phyloP scores from a whole-genome alignment of 2,797 vertebrate species.

The Chelon labrosus region DNA sequence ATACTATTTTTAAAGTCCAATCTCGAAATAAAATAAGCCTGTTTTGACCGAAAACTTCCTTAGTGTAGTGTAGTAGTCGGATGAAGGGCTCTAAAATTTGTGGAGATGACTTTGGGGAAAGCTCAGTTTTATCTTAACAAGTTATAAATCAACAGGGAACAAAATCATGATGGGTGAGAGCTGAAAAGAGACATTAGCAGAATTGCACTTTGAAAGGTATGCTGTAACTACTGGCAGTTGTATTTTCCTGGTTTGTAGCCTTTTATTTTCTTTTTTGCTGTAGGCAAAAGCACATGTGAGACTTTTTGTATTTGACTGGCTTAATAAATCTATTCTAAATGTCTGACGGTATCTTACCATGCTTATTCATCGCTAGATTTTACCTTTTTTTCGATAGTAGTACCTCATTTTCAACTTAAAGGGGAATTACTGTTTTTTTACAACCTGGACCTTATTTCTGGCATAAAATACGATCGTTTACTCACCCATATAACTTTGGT shows the following conservation, averaged over 20 bases:
- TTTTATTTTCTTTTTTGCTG: constrained; percentile 73
- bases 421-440: too few relatives aligned
- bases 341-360: constrained; percentile 61
- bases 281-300: constrained; percentile 87
- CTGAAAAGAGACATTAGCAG: constrained; percentile 70
- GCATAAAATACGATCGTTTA: too few relatives aligned
- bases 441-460: too few relatives aligned
- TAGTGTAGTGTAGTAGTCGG: constrained; percentile 40
- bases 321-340: constrained; percentile 90
- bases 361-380: constrained; percentile 25
- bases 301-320: constrained; percentile 90
- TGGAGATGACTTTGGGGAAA: constrained; percentile 34
- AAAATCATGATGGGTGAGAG: constrained; percentile 64
- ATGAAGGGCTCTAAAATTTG: constrained; percentile 67
- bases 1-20: constrained; percentile 24
- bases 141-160: constrained; percentile 57
- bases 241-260: constrained; percentile 81
- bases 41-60: constrained; percentile 36
- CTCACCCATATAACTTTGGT: too few relatives aligned
- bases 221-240: constrained; percentile 82
- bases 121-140: constrained; percentile 56
- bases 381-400: background rate
- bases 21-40: constrained; percentile 33
- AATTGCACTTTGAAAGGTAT: constrained; percentile 82
- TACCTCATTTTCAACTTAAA: background rate